Evolutionary conservation across 2,888 invertebrate species (phyloP), one percentile per base, ranked within the genome.

Genomic region (Drosophila ustulata): DNA sequence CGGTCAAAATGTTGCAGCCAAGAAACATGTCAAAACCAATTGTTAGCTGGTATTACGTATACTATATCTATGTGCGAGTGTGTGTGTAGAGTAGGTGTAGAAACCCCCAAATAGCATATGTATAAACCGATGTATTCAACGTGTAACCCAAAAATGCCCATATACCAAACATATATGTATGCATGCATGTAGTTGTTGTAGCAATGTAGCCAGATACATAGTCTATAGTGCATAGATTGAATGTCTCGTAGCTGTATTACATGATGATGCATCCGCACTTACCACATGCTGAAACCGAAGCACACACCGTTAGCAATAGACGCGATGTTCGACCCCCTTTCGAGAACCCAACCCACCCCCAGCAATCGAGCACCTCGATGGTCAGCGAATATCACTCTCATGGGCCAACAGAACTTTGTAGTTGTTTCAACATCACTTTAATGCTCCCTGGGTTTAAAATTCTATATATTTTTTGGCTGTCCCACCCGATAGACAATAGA

Each of bases 141-240:
- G 11, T 13, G 45, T 13, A 41, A 30, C 49, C 41, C 28, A n/a
- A 25, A 39, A 47, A 51, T 46, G 51, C 8, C 39, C 45, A 32
- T 51, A 68, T 41, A 25, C 11, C 30, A 13, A 4, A 28, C 30
- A 45, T 23, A 28, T 39, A 49, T 23, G 7, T 37, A 34, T 13
- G 34, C 8, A 18, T 47, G 34, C 37, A 41, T 66, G 74, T 73
- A 66, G 74, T 49, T 53, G 67, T 69, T 71, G 69, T 66, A 55
- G 50, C 66, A 46, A 34, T 58, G 37, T 71, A 71, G 55, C 13
- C 30, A 32, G 23, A 62, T 37, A 43, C 50, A 28, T 28, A 61
- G 49, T 49, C 43, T 34, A 4, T 34, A 34, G 69, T 55, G 28
- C 52, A 47, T 64, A 39, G 13, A 18, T 18, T 13, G 28, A 39